Conservation (phyloP, 1,140 invertebrate species). For the Octopus sinensis region DNA sequence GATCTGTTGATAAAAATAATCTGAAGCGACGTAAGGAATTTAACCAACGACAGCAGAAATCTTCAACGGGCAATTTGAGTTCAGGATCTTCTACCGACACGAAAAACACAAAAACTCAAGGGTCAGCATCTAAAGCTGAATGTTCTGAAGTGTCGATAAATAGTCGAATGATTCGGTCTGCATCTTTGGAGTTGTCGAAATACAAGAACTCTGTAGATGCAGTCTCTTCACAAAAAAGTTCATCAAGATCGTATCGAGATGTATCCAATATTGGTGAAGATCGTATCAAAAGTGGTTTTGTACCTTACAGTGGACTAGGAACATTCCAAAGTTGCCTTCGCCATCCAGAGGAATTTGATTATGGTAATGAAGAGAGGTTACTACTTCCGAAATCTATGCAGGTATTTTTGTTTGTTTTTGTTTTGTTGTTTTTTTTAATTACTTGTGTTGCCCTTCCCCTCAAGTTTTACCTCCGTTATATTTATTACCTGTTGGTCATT, state of each 20-base stretch:
- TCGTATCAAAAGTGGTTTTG: not conserved
- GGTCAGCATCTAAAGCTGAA: not conserved
- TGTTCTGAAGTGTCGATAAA: not conserved
- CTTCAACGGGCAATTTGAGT: not conserved
- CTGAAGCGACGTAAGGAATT: conserved; percentile 88
- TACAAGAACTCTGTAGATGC: not conserved
- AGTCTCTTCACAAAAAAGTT: not conserved
- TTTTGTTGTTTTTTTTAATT: too few relatives aligned
- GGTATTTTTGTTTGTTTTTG: not conserved
- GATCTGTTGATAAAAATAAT: conserved; percentile 76
- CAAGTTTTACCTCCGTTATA: too few relatives aligned
- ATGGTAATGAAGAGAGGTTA: not conserved
- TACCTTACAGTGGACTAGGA: not conserved
- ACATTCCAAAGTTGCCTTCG: not conserved
- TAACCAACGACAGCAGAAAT: conserved; percentile 72
- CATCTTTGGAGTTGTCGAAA: conserved; percentile 3
- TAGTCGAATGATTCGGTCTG: not conserved
- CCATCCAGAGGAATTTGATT: not conserved
- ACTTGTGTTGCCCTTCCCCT: too few relatives aligned
- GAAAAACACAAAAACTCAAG: conserved; percentile 23
- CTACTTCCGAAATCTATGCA: conserved; percentile 4
- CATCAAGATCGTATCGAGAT: not conserved
- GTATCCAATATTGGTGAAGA: conserved; percentile 6
- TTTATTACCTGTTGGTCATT: too few relatives aligned
- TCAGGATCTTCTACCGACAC: conserved; percentile 69